Base-by-base conservation (phyloP, 2,797 vertebrate genomes). In the Enteromius radiatus region DNA sequence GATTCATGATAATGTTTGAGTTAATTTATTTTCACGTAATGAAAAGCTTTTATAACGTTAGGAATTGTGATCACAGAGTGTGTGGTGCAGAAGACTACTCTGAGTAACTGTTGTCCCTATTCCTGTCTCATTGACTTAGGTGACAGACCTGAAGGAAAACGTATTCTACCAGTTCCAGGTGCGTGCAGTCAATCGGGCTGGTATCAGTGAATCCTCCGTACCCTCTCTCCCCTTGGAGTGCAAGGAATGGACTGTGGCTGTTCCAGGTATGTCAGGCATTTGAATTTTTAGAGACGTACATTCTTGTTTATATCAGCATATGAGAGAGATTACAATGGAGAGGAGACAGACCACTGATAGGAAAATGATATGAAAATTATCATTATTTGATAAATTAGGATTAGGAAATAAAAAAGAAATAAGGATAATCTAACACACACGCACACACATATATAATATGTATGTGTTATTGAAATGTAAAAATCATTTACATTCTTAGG, bases 211-310 rank as follows among this genome's bases (percentile, higher is more conserved):
- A 5, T 92, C 92, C n/a, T 99, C 97, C 4, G 41, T 91, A 79
- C 89, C 94, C 70, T 96, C 93, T 82, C 65, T 89, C 36, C 45
- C 92, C 79, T 95, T 97, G 92, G 97, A 95, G 89, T 99, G 98
- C 90, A 97, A 98, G 90, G 98, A 99, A 84, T 99, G 96, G 96
- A 99, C 97, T 89, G 95, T 99, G 77, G 97, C 98, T 80, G 94
- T 99, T 70, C 96, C 98, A 94, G 98, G 98, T 28, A 26, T 26
- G 38, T 19, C 54, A 78, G 15, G 23, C 36, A 45, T 15, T 11
- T 36, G 19, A 12, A 59, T 12, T 70, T 77, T 49, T n/a, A 33
- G n/a, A 45, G 17, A 80, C 3, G 15, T 11, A 21, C 17, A 3
- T 67, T 17, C 33, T 54, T 54, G 33, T 47, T 59, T 21, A 59